Conservation (phyloP, 1,140 invertebrate genomes). For the Pseudoatta argentina region DNA sequence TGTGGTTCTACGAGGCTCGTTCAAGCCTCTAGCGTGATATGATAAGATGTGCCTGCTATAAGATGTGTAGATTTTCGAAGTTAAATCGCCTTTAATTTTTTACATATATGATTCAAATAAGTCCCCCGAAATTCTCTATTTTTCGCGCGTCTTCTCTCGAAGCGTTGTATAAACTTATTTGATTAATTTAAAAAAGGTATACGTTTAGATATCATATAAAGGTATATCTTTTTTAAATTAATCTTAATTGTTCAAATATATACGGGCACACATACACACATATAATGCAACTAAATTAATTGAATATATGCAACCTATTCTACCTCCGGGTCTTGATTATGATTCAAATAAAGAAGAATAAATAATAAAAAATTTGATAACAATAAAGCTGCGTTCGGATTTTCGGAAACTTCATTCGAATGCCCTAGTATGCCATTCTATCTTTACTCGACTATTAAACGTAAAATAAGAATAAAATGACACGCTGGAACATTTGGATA, state of each 20-base stretch:
- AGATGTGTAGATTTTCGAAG: slow-evolving; percentile 82
- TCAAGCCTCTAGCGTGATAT: slow-evolving; percentile 86
- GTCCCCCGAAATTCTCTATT: slow-evolving; percentile 65
- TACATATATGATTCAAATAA: slow-evolving; percentile 69
- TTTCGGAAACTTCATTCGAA: too few relatives aligned
- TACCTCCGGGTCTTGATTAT: background rate
- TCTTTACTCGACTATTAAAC: too few relatives aligned
- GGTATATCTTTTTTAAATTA: slow-evolving; percentile 13
- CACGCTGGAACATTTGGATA: too few relatives aligned
- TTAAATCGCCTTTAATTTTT: slow-evolving; percentile 84
- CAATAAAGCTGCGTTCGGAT: too few relatives aligned
- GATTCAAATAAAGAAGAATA: background rate
- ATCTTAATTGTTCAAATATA: background rate
- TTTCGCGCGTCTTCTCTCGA: slow-evolving; percentile 66
- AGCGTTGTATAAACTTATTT: background rate
- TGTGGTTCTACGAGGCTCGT: slow-evolving; percentile 78
- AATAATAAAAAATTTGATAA: background rate
- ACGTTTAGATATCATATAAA: too few relatives aligned
- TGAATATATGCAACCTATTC: background rate
- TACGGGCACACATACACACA: background rate
- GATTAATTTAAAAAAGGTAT: too few relatives aligned
- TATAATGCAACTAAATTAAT: background rate
- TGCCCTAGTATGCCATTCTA: too few relatives aligned
- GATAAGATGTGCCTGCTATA: slow-evolving; percentile 86
- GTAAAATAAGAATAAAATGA: too few relatives aligned